Evolutionary conservation across 2,113 vertebrate species (phyloP), one percentile per base, ranked within the genome.

Genomic region (Aegypius monachus): DNA sequence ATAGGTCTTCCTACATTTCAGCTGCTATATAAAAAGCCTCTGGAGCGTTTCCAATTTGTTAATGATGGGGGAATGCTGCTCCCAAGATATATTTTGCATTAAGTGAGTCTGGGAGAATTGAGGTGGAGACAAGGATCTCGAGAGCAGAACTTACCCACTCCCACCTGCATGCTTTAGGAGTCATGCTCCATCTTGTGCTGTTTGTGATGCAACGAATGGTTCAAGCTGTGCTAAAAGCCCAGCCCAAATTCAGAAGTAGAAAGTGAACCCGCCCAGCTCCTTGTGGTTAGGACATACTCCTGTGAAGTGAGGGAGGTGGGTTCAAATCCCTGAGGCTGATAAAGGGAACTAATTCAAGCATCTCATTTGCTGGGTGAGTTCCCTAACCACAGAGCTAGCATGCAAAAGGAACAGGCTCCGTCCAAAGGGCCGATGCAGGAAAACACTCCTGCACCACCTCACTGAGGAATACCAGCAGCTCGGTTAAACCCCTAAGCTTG

Each of bases 181-280:
- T 95, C 93, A 65, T 79, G 92, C 93, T 97, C 56, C 84, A 68
- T 96, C 95, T 93, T 96, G 93, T 42, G 80, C 95, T 53, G 31
- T 13, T 48, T 36, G 83, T 95, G 93, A 94, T 38, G 78, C 93
- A 95, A 87, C 1, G 26, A 59, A 75, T 4, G 15, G 72, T 29
- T 94, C 43, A 17, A 67, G 72, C 73, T 31, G 21, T 47, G 86
- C 77, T 83, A 7, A 80, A 95, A 66, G 86, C 95, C 89, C 86
- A 90, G 84, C 95, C 95, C 90, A 85, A 63, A 72, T 14, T 82
- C 61, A 75, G 81, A 26, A 87, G 73, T 2, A 87, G 73, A 89
- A 87, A 75, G 77, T 8, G 29, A 96, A 90, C 70, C 78, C 9
- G 6, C 92, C 95, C 78, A 94, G 58, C 73, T 72, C 61, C 81